Evolutionary conservation across 2,888 invertebrate species (phyloP).

Genomic region (Drosophila parthenogenetica): DNA sequence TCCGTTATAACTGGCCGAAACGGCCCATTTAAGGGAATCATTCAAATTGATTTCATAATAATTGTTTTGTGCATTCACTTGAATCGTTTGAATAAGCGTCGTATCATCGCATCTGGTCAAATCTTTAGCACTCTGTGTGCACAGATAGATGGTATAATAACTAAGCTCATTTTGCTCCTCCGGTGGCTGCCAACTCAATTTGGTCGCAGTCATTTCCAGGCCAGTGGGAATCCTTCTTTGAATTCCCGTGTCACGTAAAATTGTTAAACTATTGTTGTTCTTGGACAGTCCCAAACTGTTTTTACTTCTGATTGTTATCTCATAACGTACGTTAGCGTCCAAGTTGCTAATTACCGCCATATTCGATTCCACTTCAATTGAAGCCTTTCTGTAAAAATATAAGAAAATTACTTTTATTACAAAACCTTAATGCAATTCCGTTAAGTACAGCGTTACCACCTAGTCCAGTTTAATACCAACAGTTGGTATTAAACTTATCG

Average conservation of each 20-base stretch:
- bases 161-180: background rate
- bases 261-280: conserved; percentile 26
- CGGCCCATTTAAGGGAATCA: conserved; percentile 22
- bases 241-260: too few species aligned
- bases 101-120: conserved; percentile 13
- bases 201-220: fast-evolving
- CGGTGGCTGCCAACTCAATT: conserved; percentile 29
- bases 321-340: background rate
- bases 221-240: conserved; percentile 3
- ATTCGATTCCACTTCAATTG: conserved; percentile 4
- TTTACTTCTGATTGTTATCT: conserved; percentile 32
- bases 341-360: conserved; percentile 28
- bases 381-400: conserved; percentile 6
- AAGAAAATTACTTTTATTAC: background rate
- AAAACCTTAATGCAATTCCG: background rate
- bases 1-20: conserved; percentile 35
- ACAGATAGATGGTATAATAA: conserved; percentile 47
- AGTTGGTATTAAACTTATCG: too few species aligned
- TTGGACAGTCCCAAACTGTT: conserved; percentile 41
- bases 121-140: conserved; percentile 1
- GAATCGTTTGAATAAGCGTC: background rate
- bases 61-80: fast-evolving
- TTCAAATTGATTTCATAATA: background rate
- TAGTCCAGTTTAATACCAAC: background rate
- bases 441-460: background rate